Evolutionary conservation across 2,888 invertebrate species (phyloP).

Genomic region (Lucinisca nassula): DNA sequence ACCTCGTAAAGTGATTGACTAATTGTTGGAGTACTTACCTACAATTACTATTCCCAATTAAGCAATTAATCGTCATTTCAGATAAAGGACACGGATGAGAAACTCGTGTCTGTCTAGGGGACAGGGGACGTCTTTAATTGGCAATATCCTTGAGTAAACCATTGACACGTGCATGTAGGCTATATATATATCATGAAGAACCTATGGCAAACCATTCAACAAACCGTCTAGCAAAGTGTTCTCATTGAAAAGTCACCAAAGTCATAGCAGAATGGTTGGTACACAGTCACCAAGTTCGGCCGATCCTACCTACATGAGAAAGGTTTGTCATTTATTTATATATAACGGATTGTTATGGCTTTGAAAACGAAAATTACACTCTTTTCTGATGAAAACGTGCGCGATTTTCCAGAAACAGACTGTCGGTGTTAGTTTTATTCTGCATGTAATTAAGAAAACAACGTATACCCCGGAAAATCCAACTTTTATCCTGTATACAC

Average conservation of each 20-base stretch:
- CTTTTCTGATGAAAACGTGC: too few relatives aligned
- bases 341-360: too few relatives aligned
- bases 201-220: too few relatives aligned
- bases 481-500: too few relatives aligned
- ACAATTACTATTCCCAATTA: too few relatives aligned
- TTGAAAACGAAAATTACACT: too few relatives aligned
- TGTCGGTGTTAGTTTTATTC: too few relatives aligned
- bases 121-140: conserved; percentile 3
- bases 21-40: not conserved
- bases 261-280: conserved; percentile 22
- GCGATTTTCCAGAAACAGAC: too few relatives aligned
- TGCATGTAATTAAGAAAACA: too few relatives aligned
- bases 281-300: not conserved
- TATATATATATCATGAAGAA: not conserved
- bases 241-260: too few relatives aligned
- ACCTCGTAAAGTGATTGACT: not conserved
- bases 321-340: conserved; percentile 12
- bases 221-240: too few relatives aligned
- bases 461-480: too few relatives aligned
- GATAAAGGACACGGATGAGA: not conserved
- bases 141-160: not conserved
- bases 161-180: not conserved
- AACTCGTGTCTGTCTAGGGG: not conserved
- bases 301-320: conserved; percentile 22
- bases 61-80: not conserved